These are phyloP conservation scores for Polymixis flavicincta DNA, from an alignment of 2,888 invertebrate species.

Conservation along the genomic window DNA sequence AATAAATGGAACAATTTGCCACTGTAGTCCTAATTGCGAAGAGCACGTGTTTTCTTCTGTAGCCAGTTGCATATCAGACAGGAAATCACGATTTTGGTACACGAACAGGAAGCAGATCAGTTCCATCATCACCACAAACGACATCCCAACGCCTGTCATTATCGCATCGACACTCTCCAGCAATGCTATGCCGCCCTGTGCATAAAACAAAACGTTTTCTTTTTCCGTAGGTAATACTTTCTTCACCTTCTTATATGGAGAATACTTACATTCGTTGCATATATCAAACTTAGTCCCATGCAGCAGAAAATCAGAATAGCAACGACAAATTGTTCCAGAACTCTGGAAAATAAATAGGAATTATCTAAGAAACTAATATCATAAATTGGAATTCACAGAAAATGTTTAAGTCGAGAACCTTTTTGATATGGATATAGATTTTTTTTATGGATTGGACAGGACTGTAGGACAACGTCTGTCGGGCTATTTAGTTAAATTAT, in stretches of 20 bases:
- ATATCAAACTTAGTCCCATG: conserved; percentile 78
- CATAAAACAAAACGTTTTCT: conserved; percentile 17
- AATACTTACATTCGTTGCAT: conserved; percentile 79
- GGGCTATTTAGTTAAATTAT: not conserved
- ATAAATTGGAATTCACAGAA: too few relatives aligned
- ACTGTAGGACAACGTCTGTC: not conserved
- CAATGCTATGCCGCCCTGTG: conserved; percentile 81
- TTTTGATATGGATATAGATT: too few relatives aligned
- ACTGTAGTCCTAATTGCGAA: conserved; percentile 77
- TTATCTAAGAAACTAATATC: not conserved
- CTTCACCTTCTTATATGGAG: not conserved
- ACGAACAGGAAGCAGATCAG: conserved; percentile 79
- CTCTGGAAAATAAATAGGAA: conserved; percentile 68
- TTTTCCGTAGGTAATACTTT: not conserved
- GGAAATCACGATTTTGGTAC: conserved; percentile 82
- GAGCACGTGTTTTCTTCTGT: conserved; percentile 84
- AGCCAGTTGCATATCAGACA: conserved; percentile 83
- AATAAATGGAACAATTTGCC: conserved; percentile 81
- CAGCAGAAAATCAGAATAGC: conserved; percentile 76
- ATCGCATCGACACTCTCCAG: conserved; percentile 82
- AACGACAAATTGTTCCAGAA: conserved; percentile 81
- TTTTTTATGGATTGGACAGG: too few relatives aligned
- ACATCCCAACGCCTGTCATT: conserved; percentile 78
- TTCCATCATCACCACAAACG: conserved; percentile 79
- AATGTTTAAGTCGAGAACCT: not conserved